These are phyloP conservation scores for Patella caerulea DNA, from an alignment of 2,888 invertebrate species.

Conservation along the genomic window DNA sequence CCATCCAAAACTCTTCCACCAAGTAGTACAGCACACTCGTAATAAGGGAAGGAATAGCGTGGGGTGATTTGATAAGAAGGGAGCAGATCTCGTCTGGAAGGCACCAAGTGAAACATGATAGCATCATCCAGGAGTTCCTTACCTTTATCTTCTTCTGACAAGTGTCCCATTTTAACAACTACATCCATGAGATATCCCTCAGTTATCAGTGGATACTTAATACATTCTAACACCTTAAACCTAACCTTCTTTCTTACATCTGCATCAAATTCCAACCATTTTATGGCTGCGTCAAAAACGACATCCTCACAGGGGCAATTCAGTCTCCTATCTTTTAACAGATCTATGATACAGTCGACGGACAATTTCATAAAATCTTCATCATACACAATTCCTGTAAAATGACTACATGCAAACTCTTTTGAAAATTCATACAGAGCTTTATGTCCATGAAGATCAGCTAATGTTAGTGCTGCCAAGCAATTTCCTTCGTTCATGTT, in stretches of 20 bases:
- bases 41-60: constrained; percentile 48
- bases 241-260: constrained; percentile 32
- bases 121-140: constrained; percentile 58
- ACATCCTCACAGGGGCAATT: constrained; percentile 55
- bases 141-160: constrained; percentile 53
- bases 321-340: constrained; percentile 55
- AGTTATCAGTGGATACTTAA: constrained; percentile 60
- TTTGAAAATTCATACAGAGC: constrained; percentile 57
- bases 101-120: constrained; percentile 58
- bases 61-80: constrained; percentile 63
- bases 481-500: constrained; percentile 62
- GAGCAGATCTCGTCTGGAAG: constrained; percentile 57
- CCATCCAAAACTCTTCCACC: constrained; percentile 63
- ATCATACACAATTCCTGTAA: constrained; percentile 52
- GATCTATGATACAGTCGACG: constrained; percentile 54
- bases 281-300: constrained; percentile 58
- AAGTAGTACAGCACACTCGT: constrained; percentile 58
- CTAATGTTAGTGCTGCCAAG: constrained; percentile 61
- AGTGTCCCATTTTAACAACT: constrained; percentile 49
- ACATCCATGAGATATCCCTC: constrained; percentile 57
- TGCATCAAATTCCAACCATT: constrained; percentile 56
- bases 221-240: constrained; percentile 53
- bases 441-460: constrained; percentile 60
- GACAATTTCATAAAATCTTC: constrained; percentile 62
- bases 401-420: constrained; percentile 55